Percentiles rank a stretch among this genome's conserved stretches.
phyloP scores from a whole-genome alignment of 2,113 vertebrate genomes.

The Poeciliopsis prolifica region DNA sequence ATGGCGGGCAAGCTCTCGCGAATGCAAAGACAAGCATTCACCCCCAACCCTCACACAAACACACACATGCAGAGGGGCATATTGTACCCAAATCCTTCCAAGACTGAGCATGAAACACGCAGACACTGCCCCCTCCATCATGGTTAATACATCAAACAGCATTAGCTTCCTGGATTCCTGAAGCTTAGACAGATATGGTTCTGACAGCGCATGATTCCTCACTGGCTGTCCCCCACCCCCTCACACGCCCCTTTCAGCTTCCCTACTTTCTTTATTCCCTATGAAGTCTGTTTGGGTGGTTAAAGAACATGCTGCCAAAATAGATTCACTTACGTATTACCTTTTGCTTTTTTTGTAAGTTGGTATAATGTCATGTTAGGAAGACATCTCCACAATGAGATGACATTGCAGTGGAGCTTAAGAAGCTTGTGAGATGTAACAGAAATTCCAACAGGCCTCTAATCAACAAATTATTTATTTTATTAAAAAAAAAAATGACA shows the following conservation, averaged over 20 bases:
- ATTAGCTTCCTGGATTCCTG: slow-evolving; percentile 80
- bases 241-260: slow-evolving; percentile 44
- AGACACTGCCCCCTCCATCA: slow-evolving; percentile 74
- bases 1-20: background rate
- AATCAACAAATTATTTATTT: slow-evolving; percentile 59
- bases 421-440: slow-evolving; percentile 41
- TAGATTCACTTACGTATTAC: slow-evolving; percentile 74
- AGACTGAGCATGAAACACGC: slow-evolving; percentile 53
- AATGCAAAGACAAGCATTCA: slow-evolving; percentile 1
- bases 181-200: slow-evolving; percentile 78
- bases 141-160: slow-evolving; percentile 84
- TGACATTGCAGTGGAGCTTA: slow-evolving; percentile 66
- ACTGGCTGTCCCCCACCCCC: slow-evolving; percentile 54
- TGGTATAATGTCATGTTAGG: slow-evolving; percentile 76
- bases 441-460: slow-evolving; percentile 55
- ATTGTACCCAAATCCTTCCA: slow-evolving; percentile 65
- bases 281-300: slow-evolving; percentile 75
- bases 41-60: background rate
- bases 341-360: slow-evolving; percentile 69
- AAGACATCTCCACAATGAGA: slow-evolving; percentile 66
- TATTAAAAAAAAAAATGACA: slow-evolving; percentile 28
- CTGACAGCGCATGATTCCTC: slow-evolving; percentile 77
- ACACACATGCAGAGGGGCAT: slow-evolving; percentile 7
- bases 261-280: slow-evolving; percentile 71
- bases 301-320: slow-evolving; percentile 75